Base-by-base conservation (phyloP, 2,888 invertebrate genomes). In the Falcaria lacertinaria region DNA sequence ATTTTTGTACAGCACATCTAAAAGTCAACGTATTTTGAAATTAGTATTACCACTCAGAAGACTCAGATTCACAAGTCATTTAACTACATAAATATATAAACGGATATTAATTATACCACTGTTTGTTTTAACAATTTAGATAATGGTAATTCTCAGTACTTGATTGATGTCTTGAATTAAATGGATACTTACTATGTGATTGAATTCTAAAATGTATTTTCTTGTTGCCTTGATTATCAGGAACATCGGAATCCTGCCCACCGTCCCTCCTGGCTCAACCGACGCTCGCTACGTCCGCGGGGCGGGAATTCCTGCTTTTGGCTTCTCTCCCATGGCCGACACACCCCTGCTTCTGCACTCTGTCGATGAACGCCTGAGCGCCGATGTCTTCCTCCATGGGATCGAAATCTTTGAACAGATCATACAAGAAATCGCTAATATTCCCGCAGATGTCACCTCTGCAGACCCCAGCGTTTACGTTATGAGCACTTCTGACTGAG, bases 291-390 rank as follows among this genome's bases (percentile, higher is more conserved):
- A 91, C 68, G 78, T 97, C 13, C 91, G 97, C 60, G 80, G 83
- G 89, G 77, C 91, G 34, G 95, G 94, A 11, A 90, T 93, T 42
- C 94, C 95, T n/a, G 95, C 95, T 0, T 87, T 96, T 56, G 94
- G 96, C n/a, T 94, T 96, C 72, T 95, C 95, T 0, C 96, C 96
- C 0, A 95, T 96, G 90, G 94, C 93, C 66, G 92, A 93, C 64
- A 96, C 96, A 0, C 93, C 94, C 0, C 89, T 94, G 13, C 86
- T 96, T 1, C 90, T 96, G 11, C 97, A 97, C 70, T 94, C 95
- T 61, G 93, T 96, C 68, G 91, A 97, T 69, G 97, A 97, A 73
- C 93, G 87, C 64, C 77, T 97, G 13, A 93, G 93, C 59, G 92
- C 92, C 53, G 82, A 91, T 1, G 90, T 92, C 1, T 97, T 95